These are phyloP conservation scores for Sphyrna mokarran DNA, from an alignment of 2,113 vertebrate genomes.

Conservation along the genomic window DNA sequence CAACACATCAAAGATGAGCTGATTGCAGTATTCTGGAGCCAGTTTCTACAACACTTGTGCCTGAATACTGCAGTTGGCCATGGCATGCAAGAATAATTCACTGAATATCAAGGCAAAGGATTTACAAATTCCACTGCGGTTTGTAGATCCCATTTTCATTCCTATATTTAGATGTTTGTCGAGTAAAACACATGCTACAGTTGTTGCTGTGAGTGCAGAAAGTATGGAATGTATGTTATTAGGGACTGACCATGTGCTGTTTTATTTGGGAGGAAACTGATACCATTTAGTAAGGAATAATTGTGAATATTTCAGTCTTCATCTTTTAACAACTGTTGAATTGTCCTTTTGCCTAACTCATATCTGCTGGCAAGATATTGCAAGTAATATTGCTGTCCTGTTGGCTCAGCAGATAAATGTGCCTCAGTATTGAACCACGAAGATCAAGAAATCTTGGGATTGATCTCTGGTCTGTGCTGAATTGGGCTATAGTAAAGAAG, in stretches of 20 bases:
- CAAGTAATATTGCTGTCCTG: not conserved
- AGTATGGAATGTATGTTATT: not conserved
- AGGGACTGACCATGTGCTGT: not conserved
- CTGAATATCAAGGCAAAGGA: not conserved
- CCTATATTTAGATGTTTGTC: conserved; percentile 25
- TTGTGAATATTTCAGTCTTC: not conserved
- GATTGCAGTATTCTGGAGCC: not conserved
- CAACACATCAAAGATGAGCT: not conserved
- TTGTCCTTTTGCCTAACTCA: not conserved
- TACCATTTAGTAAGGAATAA: not conserved
- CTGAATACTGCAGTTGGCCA: not conserved
- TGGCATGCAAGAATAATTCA: conserved; percentile 28
- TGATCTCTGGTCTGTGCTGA: not conserved
- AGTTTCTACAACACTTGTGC: conserved; percentile 10
- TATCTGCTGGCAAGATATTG: not conserved
- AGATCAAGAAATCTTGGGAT: not conserved
- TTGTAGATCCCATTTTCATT: not conserved
- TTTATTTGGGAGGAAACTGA: conserved; percentile 3
- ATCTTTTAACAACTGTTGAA: not conserved
- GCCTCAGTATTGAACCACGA: not conserved
- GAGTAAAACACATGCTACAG: not conserved
- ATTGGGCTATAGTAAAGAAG: not conserved
- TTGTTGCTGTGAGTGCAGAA: not conserved
- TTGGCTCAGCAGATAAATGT: not conserved
- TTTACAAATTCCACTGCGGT: conserved; percentile 21